Base-by-base conservation (phyloP, 1,140 invertebrate genomes). In the Holcopasites calliopsidis region DNA sequence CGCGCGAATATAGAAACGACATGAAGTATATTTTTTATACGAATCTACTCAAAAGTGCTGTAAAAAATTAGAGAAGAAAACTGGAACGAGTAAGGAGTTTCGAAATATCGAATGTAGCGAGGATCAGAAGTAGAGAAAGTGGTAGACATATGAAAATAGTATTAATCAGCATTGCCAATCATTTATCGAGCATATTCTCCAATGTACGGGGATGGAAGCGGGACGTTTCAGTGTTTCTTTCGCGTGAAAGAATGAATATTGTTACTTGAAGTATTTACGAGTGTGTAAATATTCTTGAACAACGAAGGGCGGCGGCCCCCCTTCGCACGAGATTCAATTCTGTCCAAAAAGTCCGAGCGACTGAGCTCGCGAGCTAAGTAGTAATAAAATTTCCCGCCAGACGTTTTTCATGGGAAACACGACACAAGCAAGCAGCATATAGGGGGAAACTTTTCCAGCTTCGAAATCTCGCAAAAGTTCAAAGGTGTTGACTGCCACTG, bases 21-120 rank as follows among this genome's bases (percentile, higher is more conserved):
- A 83, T 49, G 74, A 35, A 74, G 84, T 88, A 88, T 90, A 90
- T 90, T 90, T 91, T 91, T 90, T 83, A 88, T 89, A 90, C 81
- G 86, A 89, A 87, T 83, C 64, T 85, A 86, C 83, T 80, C 71
- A 71, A 84, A 79, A 80, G 82, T 83, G 72, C 58, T 64, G 28
- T 61, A 66, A 49, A 72, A 80, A 85, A 86, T 80, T 82, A 83
- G 80, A 35, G 47, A 64, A 16, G 31, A n/a, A 23, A 40, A 21
- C 7, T 13, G 3, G 57, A 35, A 73, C 71, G 78, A 82, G 78
- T 78, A 85, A 77, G 4, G 57, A 10, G 28, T 21, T 44, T n/a
- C 44, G 28, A 68, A 50, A 26, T 33, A 42, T 49, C 23, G 77
- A 44, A 28, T 4, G 11, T 60, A 49, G 57, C 4, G 6, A 23